phyloP scores from a whole-genome alignment of 2,113 vertebrate species.

The Heterotilapia buettikoferi region DNA sequence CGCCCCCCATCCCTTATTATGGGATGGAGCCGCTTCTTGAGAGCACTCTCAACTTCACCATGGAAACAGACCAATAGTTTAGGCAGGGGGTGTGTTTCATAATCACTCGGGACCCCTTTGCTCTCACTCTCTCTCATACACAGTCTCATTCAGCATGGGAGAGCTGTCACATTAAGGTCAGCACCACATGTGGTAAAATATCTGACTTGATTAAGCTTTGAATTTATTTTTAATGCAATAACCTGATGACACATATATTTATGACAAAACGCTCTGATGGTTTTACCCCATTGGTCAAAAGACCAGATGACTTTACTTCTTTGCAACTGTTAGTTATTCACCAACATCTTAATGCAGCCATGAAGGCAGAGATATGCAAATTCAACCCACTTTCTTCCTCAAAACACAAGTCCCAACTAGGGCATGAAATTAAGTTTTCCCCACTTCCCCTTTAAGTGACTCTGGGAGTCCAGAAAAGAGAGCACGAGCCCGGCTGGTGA shows the following conservation, averaged over 20 bases:
- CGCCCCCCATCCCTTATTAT: conserved; percentile 1
- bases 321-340: neutral
- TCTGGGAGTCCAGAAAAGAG: neutral
- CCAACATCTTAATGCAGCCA: neutral
- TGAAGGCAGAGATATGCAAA: neutral
- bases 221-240: neutral
- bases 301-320: neutral
- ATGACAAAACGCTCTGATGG: neutral
- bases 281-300: neutral
- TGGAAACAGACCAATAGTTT: conserved; percentile 34
- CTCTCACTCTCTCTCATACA: neutral
- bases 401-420: conserved; percentile 8
- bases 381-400: neutral
- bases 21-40: conserved; percentile 21
- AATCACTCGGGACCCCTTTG: neutral
- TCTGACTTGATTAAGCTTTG: neutral
- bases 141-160: neutral
- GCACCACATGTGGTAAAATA: neutral
- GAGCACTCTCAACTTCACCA: conserved; percentile 34
- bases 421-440: neutral
- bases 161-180: neutral
- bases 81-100: neutral
- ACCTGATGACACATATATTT: neutral
- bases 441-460: neutral
- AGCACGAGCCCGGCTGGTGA: neutral